These are phyloP conservation scores for Seladonia tumulorum DNA, from an alignment of 2,888 invertebrate genomes.

Conservation along the genomic window DNA sequence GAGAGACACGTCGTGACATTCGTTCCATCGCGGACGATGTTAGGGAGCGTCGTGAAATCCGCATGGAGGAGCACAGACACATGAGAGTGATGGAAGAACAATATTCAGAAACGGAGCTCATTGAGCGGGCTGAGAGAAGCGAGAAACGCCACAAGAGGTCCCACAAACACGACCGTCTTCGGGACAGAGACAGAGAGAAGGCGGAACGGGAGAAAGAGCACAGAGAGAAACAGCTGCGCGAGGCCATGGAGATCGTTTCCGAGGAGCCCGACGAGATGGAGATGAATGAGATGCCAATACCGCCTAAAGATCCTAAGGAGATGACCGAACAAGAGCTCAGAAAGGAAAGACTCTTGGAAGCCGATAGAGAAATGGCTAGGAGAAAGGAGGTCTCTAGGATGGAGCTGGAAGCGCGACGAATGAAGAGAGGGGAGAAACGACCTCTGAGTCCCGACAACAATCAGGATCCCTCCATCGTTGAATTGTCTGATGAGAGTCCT, in stretches of 20 bases:
- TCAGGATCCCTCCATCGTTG: slow-evolving; percentile 81
- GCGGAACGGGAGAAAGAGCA: slow-evolving; percentile 78
- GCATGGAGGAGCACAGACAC: slow-evolving; percentile 77
- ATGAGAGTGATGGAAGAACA: slow-evolving; percentile 76
- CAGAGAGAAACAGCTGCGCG: slow-evolving; percentile 79
- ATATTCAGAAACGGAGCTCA: slow-evolving; percentile 74
- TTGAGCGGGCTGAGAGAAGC: slow-evolving; percentile 74
- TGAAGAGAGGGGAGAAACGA: slow-evolving; percentile 86
- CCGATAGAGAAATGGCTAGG: slow-evolving; percentile 89
- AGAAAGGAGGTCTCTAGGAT: slow-evolving; percentile 90
- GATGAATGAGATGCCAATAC: slow-evolving; percentile 77
- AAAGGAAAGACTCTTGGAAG: slow-evolving; percentile 84
- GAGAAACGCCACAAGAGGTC: slow-evolving; percentile 82
- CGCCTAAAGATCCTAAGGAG: slow-evolving; percentile 81
- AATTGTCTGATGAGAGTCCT: slow-evolving; percentile 80
- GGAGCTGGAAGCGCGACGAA: slow-evolving; percentile 90
- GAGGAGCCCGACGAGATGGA: slow-evolving; percentile 82
- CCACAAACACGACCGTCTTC: slow-evolving; percentile 86
- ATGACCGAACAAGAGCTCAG: slow-evolving; percentile 83
- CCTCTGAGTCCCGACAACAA: slow-evolving; percentile 77
- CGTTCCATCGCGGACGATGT: slow-evolving; percentile 73
- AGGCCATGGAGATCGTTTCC: slow-evolving; percentile 78
- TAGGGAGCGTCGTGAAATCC: slow-evolving; percentile 76
- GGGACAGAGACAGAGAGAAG: slow-evolving; percentile 85
- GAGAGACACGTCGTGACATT: slow-evolving; percentile 78